Base-by-base conservation (phyloP, 1,140 invertebrate genomes). In the Anadara kagoshimensis region DNA sequence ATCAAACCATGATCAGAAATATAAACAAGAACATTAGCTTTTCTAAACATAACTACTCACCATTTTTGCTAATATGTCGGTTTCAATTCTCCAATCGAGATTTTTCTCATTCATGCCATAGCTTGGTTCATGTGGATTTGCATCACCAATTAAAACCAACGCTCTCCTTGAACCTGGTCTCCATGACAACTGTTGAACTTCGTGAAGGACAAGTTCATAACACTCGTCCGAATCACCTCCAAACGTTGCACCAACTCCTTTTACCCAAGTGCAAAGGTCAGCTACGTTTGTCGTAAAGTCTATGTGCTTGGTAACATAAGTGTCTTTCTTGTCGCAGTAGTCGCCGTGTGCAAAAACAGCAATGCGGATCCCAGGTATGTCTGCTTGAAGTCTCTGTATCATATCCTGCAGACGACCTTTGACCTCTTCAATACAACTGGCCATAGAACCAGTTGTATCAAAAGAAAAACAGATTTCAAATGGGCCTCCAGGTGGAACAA, bases 391-490 rank as follows among this genome's bases (percentile, higher is more conserved):
- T 24, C 82, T 74, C 64, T 81, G 69, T 18, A 83, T 68, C 79
- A 88, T 81, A 54, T 87, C 84, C 26, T 81, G 76, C 3, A 88
- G 63, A 18, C 76, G 76, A 3, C 83, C 78, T 22, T 85, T 65
- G 14, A 87, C 81, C 56, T 84, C 70, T 8, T 76, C 68, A 1
- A 87, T 66, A 68, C 78, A 86, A 12, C 65, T 61, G 49, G 43
- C 74, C 86, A 87, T 87, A n/a, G 85, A 86, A 12, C 86, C 86
- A 29, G 86, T 88, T 11, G 86, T 88, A 69, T 88, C 86, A 61
- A 88, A 88, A 3, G 85, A 86, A 63, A 88, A 88, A 20, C 83
- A 86, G 44, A 86, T 82, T 53, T 88, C 86, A 29, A 84, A 75
- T 49, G 75, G 75, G 44, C 83, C 83, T 36, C 79, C 78, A 41